phyloP scores from a whole-genome alignment of 2,113 vertebrate genomes.

The Protomyctophum bolini region DNA sequence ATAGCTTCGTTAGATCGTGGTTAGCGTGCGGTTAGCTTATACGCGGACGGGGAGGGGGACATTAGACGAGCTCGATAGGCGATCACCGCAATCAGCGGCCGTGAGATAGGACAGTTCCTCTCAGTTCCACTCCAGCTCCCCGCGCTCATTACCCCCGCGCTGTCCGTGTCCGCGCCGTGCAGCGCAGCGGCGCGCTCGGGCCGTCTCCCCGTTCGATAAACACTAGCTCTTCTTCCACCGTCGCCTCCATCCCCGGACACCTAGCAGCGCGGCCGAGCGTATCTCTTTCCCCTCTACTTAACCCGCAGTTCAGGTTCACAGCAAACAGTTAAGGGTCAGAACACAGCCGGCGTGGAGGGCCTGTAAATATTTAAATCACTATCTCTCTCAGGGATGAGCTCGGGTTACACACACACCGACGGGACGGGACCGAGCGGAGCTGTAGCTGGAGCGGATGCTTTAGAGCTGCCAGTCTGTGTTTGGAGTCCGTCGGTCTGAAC shows the following conservation, averaged over 20 bases:
- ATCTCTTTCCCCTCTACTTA: slow-evolving; percentile 85
- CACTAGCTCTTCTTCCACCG: slow-evolving; percentile 82
- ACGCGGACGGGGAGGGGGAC: slow-evolving; percentile 69
- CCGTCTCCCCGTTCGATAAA: slow-evolving; percentile 87
- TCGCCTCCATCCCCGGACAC: slow-evolving; percentile 80
- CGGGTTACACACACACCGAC: slow-evolving; percentile 65
- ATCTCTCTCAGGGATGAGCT: slow-evolving; percentile 73
- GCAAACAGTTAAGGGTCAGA: slow-evolving; percentile 86
- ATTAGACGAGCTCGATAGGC: slow-evolving; percentile 93
- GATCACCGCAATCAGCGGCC: slow-evolving; percentile 89
- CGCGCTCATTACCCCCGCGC: slow-evolving; percentile 92
- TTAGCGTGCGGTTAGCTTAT: slow-evolving; percentile 69
- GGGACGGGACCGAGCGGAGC: slow-evolving; percentile 24
- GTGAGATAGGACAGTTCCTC: slow-evolving; percentile 99
- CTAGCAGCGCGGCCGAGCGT: slow-evolving; percentile 65
- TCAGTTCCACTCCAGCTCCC: slow-evolving; percentile 97
- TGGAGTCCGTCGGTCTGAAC: slow-evolving; percentile 64
- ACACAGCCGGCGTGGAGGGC: slow-evolving; percentile 76
- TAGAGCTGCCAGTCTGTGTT: slow-evolving; percentile 60
- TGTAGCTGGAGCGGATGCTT: slow-evolving; percentile 66
- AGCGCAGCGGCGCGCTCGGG: slow-evolving; percentile 91
- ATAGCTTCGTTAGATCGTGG: slow-evolving; percentile 51
- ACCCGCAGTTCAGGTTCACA: slow-evolving; percentile 85
- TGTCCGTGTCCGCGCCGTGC: slow-evolving; percentile 72
- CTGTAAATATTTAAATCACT: slow-evolving; percentile 70